Conservation (phyloP, 2,888 invertebrate genomes). For the Chorisops tibialis region DNA sequence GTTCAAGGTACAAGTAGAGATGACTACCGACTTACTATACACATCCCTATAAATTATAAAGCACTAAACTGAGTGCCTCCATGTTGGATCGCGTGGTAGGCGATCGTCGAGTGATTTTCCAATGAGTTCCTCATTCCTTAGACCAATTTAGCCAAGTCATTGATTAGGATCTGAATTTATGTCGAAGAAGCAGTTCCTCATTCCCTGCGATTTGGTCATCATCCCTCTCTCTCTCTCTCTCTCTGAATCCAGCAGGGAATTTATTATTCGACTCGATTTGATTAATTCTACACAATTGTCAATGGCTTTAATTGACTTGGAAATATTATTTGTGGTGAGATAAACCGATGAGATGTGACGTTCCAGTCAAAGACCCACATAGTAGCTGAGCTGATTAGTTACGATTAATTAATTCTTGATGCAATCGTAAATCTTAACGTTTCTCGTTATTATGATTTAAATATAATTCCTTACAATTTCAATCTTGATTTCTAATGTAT, state of each 20-base stretch:
- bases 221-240: no score
- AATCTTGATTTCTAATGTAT: no score
- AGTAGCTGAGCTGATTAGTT: no score
- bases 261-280: conserved; percentile 16
- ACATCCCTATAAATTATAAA: background rate
- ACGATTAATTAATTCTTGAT: no score
- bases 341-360: no score
- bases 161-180: conserved; percentile 13
- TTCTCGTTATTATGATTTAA: no score
- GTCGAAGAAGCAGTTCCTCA: conserved; percentile 3
- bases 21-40: background rate
- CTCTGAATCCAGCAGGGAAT: background rate
- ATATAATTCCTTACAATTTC: no score
- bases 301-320: background rate
- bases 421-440: no score
- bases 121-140: conserved; percentile 14
- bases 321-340: no score
- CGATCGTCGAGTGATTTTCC: conserved; percentile 9
- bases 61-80: background rate
- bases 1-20: background rate
- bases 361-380: no score
- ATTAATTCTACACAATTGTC: conserved; percentile 1
- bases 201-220: background rate
- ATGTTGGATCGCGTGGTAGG: conserved; percentile 13
- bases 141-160: conserved; percentile 8